These are phyloP conservation scores for Stegastes partitus DNA, from an alignment of 2,113 vertebrate species.

Conservation along the genomic window DNA sequence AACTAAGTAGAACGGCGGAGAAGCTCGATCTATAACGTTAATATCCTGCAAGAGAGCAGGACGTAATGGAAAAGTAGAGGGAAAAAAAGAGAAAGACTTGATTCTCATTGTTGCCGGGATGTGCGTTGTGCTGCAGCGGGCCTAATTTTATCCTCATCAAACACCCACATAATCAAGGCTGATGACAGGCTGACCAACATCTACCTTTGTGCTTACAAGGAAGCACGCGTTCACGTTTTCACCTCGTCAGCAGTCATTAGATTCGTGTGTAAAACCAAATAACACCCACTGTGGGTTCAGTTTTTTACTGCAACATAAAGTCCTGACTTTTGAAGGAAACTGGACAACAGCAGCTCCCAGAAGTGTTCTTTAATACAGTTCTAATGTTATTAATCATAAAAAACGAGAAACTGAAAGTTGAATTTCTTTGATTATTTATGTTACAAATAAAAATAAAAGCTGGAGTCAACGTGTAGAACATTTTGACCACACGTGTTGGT, in stretches of 20 bases:
- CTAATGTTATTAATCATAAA: too few species aligned
- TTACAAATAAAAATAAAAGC: too few species aligned
- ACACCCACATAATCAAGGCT: conserved; percentile 13
- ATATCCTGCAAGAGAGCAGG: conserved; percentile 23
- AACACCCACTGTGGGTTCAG: too few species aligned
- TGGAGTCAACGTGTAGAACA: too few species aligned
- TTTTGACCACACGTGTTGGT: too few species aligned
- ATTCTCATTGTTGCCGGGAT: not conserved
- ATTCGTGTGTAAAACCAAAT: not conserved
- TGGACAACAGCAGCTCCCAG: too few species aligned
- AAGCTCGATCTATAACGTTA: conserved; percentile 42
- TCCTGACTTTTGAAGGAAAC: too few species aligned
- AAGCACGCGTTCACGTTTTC: too few species aligned
- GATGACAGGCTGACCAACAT: conserved; percentile 7
- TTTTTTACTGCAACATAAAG: too few species aligned
- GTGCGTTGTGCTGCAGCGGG: not conserved
- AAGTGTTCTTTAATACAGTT: conserved; percentile 14
- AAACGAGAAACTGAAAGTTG: too few species aligned
- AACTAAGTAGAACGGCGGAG: conserved; percentile 6
- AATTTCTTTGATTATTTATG: too few species aligned
- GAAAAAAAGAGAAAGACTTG: not conserved
- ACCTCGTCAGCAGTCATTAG: conserved; percentile 14
- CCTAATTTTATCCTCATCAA: conserved; percentile 23
- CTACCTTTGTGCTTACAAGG: not conserved
- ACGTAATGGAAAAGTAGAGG: conserved; percentile 26